Percentiles rank a stretch among this genome's conserved stretches.
These are phyloP conservation scores for Caenorhabditis sp. DNA, from an alignment of 2,888 invertebrate species.

Conservation along the genomic window DNA sequence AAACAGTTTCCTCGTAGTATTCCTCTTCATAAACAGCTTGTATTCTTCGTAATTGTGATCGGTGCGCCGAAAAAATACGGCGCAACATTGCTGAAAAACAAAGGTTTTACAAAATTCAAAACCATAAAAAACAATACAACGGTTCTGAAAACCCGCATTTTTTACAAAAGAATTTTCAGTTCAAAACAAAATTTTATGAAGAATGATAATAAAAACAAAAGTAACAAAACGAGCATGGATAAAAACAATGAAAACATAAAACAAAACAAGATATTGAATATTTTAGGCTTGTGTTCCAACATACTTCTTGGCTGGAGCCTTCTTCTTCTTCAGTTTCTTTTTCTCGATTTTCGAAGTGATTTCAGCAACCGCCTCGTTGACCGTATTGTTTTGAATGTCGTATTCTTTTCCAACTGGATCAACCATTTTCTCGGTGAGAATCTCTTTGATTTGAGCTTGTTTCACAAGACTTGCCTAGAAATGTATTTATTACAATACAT, in stretches of 20 bases:
- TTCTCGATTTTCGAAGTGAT: conserved; percentile 46
- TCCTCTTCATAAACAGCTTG: conserved; percentile 21
- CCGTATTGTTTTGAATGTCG: conserved; percentile 29
- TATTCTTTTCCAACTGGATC: conserved; percentile 63
- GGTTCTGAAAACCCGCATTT: too few relatives aligned
- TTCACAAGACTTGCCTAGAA: conserved; percentile 6
- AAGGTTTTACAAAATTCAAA: neutral
- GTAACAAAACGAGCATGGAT: conserved; percentile 7
- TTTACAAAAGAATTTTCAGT: neutral
- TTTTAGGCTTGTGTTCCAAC: conserved; percentile 3
- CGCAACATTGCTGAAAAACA: neutral
- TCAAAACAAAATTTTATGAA: conserved; percentile 4
- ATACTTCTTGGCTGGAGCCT: conserved; percentile 22
- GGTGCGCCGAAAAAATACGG: neutral
- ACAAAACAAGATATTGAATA: neutral
- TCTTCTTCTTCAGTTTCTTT: conserved; percentile 35
- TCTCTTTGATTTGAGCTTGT: conserved; percentile 28
- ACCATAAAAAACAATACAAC: neutral
- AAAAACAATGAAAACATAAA: conserved; percentile 13
- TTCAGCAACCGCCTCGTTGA: conserved; percentile 24
- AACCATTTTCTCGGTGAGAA: conserved; percentile 45
- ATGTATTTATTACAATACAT: neutral
- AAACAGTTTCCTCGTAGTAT: conserved; percentile 22
- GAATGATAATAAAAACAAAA: conserved; percentile 7
- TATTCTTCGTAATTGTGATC: neutral